phyloP scores from a whole-genome alignment of 2,113 vertebrate genomes.

The Phalacrocorax brasilianus region DNA sequence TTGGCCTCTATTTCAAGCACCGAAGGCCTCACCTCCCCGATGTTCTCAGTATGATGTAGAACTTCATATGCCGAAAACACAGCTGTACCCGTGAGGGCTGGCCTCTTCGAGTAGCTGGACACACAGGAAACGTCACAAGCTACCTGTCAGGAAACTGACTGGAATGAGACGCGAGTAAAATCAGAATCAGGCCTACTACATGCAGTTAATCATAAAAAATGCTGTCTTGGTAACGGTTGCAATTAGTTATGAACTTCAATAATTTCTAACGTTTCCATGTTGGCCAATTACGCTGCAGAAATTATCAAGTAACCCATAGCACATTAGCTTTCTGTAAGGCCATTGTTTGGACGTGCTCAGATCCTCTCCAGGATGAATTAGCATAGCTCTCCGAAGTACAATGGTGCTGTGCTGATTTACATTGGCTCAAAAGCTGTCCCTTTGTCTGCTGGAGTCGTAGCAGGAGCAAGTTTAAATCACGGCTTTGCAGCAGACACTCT shows the following conservation, averaged over 20 bases:
- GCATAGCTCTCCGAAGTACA: not conserved
- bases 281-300: conserved; percentile 37
- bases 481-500: not conserved
- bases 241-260: conserved; percentile 37
- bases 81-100: not conserved
- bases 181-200: not conserved
- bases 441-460: not conserved
- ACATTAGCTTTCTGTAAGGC: conserved; percentile 14
- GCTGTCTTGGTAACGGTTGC: not conserved
- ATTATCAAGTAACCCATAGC: conserved; percentile 38
- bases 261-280: not conserved
- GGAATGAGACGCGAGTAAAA: not conserved
- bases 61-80: not conserved
- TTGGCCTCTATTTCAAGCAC: not conserved
- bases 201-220: conserved; percentile 27
- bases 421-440: not conserved
- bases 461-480: not conserved
- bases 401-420: conserved; percentile 23
- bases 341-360: conserved; percentile 12
- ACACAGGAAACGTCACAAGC: not conserved
- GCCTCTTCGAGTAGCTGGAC: not conserved
- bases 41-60: not conserved
- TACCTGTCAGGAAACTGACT: not conserved
- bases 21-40: not conserved
- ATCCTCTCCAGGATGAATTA: conserved; percentile 6